phyloP scores from a whole-genome alignment of 2,113 vertebrate genomes.

The Neolamprologus brichardi region DNA sequence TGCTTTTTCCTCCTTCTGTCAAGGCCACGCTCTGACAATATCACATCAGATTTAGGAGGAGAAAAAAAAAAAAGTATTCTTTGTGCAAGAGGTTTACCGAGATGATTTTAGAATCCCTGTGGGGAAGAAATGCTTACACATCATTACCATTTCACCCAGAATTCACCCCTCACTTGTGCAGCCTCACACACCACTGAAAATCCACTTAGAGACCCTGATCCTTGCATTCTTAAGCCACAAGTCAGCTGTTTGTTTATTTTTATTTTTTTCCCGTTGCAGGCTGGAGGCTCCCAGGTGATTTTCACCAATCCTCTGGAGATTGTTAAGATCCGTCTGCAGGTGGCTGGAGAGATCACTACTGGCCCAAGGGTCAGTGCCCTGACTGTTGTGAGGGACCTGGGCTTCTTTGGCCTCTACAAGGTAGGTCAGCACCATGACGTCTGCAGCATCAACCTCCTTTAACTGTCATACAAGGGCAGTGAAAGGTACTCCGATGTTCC shows the following conservation, averaged over 20 bases:
- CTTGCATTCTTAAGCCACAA: background rate
- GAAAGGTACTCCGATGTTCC: background rate
- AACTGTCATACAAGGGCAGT: slow-evolving; percentile 37
- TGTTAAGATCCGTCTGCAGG: slow-evolving; percentile 97
- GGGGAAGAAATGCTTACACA: slow-evolving; percentile 56
- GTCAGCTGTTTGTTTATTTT: background rate
- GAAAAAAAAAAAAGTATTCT: slow-evolving; percentile 13
- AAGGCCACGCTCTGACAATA: slow-evolving; percentile 48
- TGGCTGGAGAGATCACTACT: slow-evolving; percentile 96
- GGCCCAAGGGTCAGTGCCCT: slow-evolving; percentile 92
- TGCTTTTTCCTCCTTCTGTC: slow-evolving; percentile 59
- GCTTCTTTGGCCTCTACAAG: slow-evolving; percentile 98
- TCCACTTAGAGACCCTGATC: background rate
- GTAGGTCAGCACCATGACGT: slow-evolving; percentile 69
- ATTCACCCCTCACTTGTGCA: slow-evolving; percentile 14
- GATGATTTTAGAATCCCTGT: slow-evolving; percentile 53
- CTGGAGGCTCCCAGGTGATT: slow-evolving; percentile 95
- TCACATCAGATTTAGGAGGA: background rate
- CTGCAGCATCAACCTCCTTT: slow-evolving; percentile 20
- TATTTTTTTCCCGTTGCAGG: slow-evolving; percentile 66
- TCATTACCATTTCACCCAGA: slow-evolving; percentile 36
- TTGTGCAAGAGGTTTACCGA: slow-evolving; percentile 63
- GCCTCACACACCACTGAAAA: background rate
- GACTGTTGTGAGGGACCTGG: slow-evolving; percentile 85
- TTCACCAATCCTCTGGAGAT: slow-evolving; percentile 99